Conservation (phyloP, 2,888 invertebrate species). For the Ditylenchus weischeri region DNA sequence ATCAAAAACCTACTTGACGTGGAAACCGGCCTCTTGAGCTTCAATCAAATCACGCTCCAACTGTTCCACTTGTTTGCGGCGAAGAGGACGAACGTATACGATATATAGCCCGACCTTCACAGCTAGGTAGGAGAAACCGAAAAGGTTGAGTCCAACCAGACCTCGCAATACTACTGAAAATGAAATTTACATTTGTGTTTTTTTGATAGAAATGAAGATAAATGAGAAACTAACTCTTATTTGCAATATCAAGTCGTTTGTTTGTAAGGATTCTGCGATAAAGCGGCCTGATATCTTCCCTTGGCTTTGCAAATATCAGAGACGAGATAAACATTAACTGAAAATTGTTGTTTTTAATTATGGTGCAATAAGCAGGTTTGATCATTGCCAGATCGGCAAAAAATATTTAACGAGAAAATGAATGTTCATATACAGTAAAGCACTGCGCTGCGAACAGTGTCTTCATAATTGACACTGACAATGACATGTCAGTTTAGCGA, state of each 20-base stretch:
- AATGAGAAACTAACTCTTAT: constrained; percentile 44
- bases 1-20: constrained; percentile 31
- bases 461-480: too few relatives aligned
- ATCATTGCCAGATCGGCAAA: too few relatives aligned
- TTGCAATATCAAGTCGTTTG: constrained; percentile 51
- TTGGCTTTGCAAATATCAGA: too few relatives aligned
- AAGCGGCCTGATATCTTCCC: constrained; percentile 42
- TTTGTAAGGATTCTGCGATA: constrained; percentile 56
- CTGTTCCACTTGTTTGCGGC: constrained; percentile 49
- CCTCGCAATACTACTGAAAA: constrained; percentile 47
- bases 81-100: constrained; percentile 50
- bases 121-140: constrained; percentile 49
- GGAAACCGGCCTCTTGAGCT: constrained; percentile 54
- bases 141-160: constrained; percentile 49
- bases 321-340: too few relatives aligned
- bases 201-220: background rate
- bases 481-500: too few relatives aligned
- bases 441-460: too few relatives aligned
- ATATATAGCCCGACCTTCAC: constrained; percentile 50
- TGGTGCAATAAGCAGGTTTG: too few relatives aligned
- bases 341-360: too few relatives aligned
- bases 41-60: constrained; percentile 54
- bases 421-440: too few relatives aligned
- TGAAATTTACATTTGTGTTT: background rate
- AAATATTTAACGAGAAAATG: too few relatives aligned